phyloP scores from a whole-genome alignment of 1,140 invertebrate genomes.

The Amphibalanus amphitrite region DNA sequence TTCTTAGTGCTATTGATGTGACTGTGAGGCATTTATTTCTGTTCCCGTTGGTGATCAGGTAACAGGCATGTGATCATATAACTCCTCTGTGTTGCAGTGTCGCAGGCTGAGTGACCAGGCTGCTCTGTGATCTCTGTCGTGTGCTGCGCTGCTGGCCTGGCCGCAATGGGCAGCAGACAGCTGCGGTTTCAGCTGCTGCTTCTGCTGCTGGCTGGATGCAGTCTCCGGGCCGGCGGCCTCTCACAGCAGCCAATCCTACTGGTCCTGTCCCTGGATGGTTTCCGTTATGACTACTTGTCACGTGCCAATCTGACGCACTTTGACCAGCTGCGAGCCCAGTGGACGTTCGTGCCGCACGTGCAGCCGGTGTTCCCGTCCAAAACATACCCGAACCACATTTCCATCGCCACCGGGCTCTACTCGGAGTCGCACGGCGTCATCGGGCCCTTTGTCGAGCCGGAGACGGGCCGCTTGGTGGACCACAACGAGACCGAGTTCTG shows the following conservation, averaged over 20 bases:
- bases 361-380: slow-evolving; percentile 15
- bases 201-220: too few species aligned
- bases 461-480: slow-evolving; percentile 15
- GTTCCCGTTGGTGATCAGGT: too few species aligned
- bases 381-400: slow-evolving; percentile 24
- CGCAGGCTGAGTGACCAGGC: too few species aligned
- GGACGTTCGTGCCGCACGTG: slow-evolving; percentile 8
- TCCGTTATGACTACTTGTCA: slow-evolving; percentile 21
- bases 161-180: too few species aligned
- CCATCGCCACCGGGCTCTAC: slow-evolving; percentile 28
- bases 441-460: slow-evolving; percentile 21
- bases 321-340: slow-evolving; percentile 7
- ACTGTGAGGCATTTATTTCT: too few species aligned
- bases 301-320: slow-evolving; percentile 8
- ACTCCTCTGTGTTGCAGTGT: too few species aligned
- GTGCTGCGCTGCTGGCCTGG: too few species aligned
- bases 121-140: too few species aligned
- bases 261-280: slow-evolving; percentile 23
- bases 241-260: slow-evolving; percentile 11
- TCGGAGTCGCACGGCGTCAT: slow-evolving; percentile 34
- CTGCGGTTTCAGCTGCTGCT: too few species aligned
- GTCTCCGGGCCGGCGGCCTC: neutral
- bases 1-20: too few species aligned
- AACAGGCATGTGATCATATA: too few species aligned
- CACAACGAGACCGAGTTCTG: slow-evolving; percentile 17